These are phyloP conservation scores for Anoplophora glabripennis DNA, from an alignment of 1,140 invertebrate genomes.

Conservation along the genomic window DNA sequence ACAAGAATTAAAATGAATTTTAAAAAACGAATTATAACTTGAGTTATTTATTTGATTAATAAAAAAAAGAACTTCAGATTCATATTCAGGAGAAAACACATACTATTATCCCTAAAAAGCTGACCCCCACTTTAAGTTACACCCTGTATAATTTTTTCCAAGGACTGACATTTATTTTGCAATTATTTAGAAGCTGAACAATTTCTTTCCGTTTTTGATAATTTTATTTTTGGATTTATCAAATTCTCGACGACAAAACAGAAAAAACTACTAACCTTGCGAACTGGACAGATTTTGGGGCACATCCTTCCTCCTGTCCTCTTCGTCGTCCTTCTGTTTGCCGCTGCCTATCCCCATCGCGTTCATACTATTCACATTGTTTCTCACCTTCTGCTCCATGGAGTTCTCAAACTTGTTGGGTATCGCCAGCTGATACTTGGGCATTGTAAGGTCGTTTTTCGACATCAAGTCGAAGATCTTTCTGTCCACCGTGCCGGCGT, in stretches of 20 bases:
- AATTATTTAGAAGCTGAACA: no score
- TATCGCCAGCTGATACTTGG: slow-evolving; percentile 41
- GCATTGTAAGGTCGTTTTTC: slow-evolving; percentile 35
- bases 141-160: no score
- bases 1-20: no score
- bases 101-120: no score
- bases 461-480: slow-evolving; percentile 42
- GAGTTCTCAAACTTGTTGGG: slow-evolving; percentile 39
- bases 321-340: slow-evolving; percentile 30
- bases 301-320: slow-evolving; percentile 31
- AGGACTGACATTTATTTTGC: no score
- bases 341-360: slow-evolving; percentile 16
- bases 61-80: no score
- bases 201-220: no score
- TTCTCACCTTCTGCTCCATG: slow-evolving; percentile 42
- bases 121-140: no score
- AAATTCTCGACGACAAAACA: background rate
- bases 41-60: no score
- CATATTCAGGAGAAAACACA: no score
- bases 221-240: background rate
- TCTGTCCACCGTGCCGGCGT: slow-evolving; percentile 30
- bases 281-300: slow-evolving; percentile 26
- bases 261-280: slow-evolving; percentile 20
- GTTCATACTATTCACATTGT: slow-evolving; percentile 35
- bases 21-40: no score